Conservation (phyloP, 2,888 invertebrate genomes). For the Noctuana brunneofusca region DNA sequence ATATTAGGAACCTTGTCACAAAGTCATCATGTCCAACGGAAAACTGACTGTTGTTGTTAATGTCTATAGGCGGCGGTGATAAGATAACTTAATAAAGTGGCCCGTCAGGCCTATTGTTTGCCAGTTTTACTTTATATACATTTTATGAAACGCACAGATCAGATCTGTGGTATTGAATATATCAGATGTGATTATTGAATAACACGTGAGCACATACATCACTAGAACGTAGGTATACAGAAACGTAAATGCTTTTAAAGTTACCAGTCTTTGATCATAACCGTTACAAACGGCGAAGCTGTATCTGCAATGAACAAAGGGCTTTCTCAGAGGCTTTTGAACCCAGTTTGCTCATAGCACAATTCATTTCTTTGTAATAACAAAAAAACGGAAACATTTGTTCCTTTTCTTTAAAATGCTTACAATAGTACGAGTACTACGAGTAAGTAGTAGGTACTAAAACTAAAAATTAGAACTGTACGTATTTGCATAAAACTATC, state of each 20-base stretch:
- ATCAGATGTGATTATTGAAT: not conserved
- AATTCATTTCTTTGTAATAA: conserved; percentile 6
- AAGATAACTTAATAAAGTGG: no score
- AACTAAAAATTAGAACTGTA: not conserved
- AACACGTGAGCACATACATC: not conserved
- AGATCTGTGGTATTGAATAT: not conserved
- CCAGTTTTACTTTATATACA: no score
- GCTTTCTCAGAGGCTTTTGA: conserved; percentile 19
- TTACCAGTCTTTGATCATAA: conserved; percentile 21
- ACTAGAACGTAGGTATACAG: not conserved
- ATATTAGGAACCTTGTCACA: no score
- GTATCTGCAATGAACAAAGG: conserved; percentile 22
- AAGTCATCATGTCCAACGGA: no score
- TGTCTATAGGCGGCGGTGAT: no score
- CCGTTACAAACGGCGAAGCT: conserved; percentile 5
- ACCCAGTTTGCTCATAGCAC: conserved; percentile 10
- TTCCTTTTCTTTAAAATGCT: not conserved
- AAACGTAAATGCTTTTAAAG: conserved; percentile 8
- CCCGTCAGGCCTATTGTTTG: no score
- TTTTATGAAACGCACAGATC: no score
- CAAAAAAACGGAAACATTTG: not conserved
- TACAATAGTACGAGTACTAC: not conserved
- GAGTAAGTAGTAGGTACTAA: not conserved
- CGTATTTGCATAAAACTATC: conserved; percentile 14
- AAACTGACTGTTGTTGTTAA: no score